Base-by-base conservation (phyloP, 1,140 invertebrate genomes). In the Brachionus rubens region DNA sequence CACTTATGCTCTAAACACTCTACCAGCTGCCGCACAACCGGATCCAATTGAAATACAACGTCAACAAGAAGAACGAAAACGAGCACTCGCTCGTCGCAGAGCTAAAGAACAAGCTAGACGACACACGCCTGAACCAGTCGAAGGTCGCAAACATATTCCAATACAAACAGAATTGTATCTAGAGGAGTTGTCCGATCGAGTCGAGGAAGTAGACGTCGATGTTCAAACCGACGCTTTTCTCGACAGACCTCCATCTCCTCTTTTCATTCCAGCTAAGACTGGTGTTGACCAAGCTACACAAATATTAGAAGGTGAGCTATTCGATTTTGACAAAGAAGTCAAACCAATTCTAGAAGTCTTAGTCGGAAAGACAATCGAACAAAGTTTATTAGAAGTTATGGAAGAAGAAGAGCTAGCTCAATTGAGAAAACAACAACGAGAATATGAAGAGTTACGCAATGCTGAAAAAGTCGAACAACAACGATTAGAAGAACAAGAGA, bases 111-210 rank as follows among this genome's bases (percentile, higher is more conserved):
- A 83, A 76, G 79, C 84, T 5, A 78, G 82, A 24, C 81, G 81
- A 46, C 77, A 80, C 21, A 82, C 84, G 6, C 84, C 84, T 7
- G 84, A 85, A 33, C 81, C 85, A n/a, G 88, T 92, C 10, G 86
- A 89, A 47, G 91, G 92, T 14, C 87, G 92, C 76, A 88, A 89
- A 76, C 91, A 94, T 83, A 90, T 91, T 78, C 88, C 89, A 56
- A 88, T 94, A 21, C 92, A 95, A 86, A 95, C 92, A 0, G 92
- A 95, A 75, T 83, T 88, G 76, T 94, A 91, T 82, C 87, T 95
- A 24, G 92, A 94, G 82, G 92, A 93, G 86, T 87, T 91, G 81
- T 86, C 82, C 80, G 83, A 83, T 76, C 78, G 83, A 40, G 81
- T 85, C 19, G 48, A 86, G 78, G 90, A 91, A 81, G 85, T 87